phyloP scores from a whole-genome alignment of 2,113 vertebrate species.

The Ammospiza caudacuta region DNA sequence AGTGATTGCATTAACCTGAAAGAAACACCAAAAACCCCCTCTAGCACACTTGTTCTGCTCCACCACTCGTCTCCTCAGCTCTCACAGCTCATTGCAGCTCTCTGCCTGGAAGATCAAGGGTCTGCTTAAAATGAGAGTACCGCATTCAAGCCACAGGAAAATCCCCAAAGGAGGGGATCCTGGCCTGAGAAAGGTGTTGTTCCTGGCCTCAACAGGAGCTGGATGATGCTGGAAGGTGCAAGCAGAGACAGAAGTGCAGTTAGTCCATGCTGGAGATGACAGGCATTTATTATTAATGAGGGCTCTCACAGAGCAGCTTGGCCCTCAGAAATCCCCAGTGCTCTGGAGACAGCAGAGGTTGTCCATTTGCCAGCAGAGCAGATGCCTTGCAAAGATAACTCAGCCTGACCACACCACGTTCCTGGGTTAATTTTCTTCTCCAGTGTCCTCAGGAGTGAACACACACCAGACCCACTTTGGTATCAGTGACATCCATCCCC shows the following conservation, averaged over 20 bases:
- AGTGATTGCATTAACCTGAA: background rate
- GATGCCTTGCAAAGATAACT: background rate
- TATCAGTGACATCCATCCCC: too few species aligned
- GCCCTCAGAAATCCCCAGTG: background rate
- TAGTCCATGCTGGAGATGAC: background rate
- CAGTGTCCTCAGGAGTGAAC: background rate
- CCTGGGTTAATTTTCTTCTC: background rate
- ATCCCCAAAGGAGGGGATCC: background rate
- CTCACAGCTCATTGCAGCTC: background rate
- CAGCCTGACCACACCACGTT: background rate
- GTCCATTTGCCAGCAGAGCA: background rate
- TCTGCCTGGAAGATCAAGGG: background rate
- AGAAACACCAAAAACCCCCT: background rate
- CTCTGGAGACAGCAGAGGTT: background rate
- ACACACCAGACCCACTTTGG: background rate
- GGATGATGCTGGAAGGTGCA: background rate
- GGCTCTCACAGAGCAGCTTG: background rate
- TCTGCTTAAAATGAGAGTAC: background rate
- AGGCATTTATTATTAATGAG: background rate
- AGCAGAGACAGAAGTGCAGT: background rate
- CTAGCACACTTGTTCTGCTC: background rate
- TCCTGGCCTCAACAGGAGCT: background rate
- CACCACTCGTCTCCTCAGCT: background rate
- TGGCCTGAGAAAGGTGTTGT: background rate
- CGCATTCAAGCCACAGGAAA: background rate